These are phyloP conservation scores for Carcharodon carcharias DNA, from an alignment of 2,797 vertebrate species.

Conservation along the genomic window DNA sequence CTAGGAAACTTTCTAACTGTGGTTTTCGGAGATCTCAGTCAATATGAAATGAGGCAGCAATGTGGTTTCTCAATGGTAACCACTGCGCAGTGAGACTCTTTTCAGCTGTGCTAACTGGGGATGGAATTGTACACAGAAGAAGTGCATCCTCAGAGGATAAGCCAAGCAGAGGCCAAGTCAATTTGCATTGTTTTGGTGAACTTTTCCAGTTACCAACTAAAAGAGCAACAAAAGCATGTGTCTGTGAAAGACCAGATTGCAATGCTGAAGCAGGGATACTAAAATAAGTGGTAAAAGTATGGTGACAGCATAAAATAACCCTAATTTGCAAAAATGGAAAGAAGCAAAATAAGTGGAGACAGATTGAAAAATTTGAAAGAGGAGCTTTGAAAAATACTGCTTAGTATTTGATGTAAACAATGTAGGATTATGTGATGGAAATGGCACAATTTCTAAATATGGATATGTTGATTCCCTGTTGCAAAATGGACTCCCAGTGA, in stretches of 20 bases:
- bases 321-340: not conserved
- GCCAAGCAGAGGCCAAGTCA: not conserved
- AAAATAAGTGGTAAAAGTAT: not conserved
- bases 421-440: not conserved
- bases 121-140: not conserved
- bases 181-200: not conserved
- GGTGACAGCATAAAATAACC: not conserved
- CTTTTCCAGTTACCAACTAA: not conserved
- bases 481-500: not conserved
- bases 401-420: not conserved
- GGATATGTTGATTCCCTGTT: not conserved
- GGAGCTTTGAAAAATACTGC: conserved; percentile 3
- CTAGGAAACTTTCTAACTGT: too few species aligned
- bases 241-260: not conserved
- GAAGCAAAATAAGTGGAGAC: not conserved
- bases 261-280: not conserved
- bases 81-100: not conserved
- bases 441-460: not conserved
- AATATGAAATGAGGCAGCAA: not conserved
- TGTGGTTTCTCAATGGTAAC: not conserved
- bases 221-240: not conserved
- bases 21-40: not conserved
- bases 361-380: not conserved
- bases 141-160: not conserved
- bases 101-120: not conserved